A percentile compares a stretch with the other conserved stretches of the same genome.
These are phyloP conservation scores for Orbicella faveolata DNA, from an alignment of 64 coral and sea anemone species.

Conservation along the genomic window DNA sequence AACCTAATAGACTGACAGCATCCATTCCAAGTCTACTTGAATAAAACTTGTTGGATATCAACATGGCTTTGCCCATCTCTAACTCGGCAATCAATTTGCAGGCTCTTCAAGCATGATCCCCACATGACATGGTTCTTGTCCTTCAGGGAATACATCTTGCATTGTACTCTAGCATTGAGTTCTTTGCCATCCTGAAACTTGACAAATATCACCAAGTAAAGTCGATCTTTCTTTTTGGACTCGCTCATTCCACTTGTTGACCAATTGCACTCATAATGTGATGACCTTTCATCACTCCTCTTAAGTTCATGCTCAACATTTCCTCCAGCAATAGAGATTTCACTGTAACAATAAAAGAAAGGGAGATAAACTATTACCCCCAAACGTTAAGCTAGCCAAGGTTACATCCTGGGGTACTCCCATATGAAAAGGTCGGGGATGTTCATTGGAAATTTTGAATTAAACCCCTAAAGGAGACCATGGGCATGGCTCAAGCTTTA, in stretches of 20 bases:
- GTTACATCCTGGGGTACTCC: too few relatives aligned
- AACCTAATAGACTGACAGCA: too few relatives aligned
- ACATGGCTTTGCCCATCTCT: constrained; percentile 75
- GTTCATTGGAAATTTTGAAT: too few relatives aligned
- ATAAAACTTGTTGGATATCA: constrained; percentile 70
- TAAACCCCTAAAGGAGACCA: too few relatives aligned
- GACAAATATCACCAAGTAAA: constrained; percentile 62
- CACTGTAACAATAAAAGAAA: constrained; percentile 39
- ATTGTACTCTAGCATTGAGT: constrained; percentile 68
- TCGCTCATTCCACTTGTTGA: constrained; percentile 67
- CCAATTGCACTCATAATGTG: constrained; percentile 58
- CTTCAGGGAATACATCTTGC: constrained; percentile 82
- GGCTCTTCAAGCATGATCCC: constrained; percentile 81
- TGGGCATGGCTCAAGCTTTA: too few relatives aligned
- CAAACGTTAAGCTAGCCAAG: background rate
- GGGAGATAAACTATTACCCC: background rate
- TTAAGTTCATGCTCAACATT: constrained; percentile 69
- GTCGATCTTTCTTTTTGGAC: constrained; percentile 88
- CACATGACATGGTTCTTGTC: constrained; percentile 92
- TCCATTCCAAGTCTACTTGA: constrained; percentile 43
- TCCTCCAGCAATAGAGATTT: constrained; percentile 70
- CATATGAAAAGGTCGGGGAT: too few relatives aligned
- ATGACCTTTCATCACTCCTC: constrained; percentile 69
- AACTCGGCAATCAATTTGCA: constrained; percentile 83
- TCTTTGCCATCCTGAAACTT: constrained; percentile 70